Evolutionary conservation across 2,113 vertebrate species (phyloP).

Genomic region (Gobiocypris rarus): DNA sequence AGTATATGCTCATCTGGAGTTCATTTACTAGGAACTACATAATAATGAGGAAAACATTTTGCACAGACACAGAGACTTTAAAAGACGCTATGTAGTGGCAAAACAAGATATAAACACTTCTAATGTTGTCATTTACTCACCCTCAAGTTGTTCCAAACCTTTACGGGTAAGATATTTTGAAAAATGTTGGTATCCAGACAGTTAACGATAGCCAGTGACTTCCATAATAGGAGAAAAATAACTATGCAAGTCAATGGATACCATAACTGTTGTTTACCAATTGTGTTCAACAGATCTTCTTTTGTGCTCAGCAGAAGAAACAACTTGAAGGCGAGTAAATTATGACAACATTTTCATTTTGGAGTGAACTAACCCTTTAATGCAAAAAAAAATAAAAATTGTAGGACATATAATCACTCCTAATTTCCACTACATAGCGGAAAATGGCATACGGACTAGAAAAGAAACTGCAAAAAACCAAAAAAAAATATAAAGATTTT

Average conservation of each 20-base stretch:
- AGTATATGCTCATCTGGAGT: slow-evolving; percentile 31
- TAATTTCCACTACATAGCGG: neutral
- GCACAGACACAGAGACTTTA: neutral
- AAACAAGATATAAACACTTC: neutral
- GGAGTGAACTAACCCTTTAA: neutral
- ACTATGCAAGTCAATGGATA: too few relatives aligned
- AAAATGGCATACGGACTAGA: neutral
- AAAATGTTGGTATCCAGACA: too few relatives aligned
- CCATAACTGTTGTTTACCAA: too few relatives aligned
- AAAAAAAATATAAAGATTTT: neutral
- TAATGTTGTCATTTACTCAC: too few relatives aligned
- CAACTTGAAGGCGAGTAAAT: too few relatives aligned
- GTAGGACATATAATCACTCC: neutral
- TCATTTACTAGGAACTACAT: slow-evolving; percentile 7
- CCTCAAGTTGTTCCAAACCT: too few relatives aligned
- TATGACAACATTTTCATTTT: too few relatives aligned
- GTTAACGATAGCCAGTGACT: too few relatives aligned
- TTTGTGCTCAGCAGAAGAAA: too few relatives aligned
- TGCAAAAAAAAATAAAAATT: slow-evolving; percentile 15
- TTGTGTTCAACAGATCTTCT: too few relatives aligned
- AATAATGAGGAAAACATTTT: neutral
- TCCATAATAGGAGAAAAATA: too few relatives aligned
- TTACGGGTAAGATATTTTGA: too few relatives aligned
- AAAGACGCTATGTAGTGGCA: neutral
- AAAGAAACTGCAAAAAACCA: neutral